These are phyloP conservation scores for Tetrapedia diversipes DNA, from an alignment of 2,888 invertebrate genomes.

Conservation along the genomic window DNA sequence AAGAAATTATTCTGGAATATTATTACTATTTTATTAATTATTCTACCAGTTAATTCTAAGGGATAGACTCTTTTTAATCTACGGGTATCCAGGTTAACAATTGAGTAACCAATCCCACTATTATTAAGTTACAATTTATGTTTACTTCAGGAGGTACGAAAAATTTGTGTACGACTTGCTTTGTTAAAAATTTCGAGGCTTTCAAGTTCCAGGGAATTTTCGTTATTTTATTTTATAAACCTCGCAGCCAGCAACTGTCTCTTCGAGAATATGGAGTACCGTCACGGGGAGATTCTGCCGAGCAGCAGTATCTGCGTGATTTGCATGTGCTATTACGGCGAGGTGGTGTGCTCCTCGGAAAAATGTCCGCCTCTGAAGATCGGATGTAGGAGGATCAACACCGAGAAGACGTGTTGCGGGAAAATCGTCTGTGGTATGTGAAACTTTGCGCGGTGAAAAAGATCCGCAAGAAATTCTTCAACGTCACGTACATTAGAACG, in stretches of 20 bases:
- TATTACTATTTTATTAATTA: too few species aligned
- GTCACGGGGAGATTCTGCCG: constrained; percentile 84
- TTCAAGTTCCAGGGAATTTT: background rate
- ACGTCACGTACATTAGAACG: too few species aligned
- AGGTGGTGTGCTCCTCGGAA: constrained; percentile 85
- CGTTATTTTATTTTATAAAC: constrained; percentile 61
- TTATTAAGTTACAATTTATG: too few species aligned
- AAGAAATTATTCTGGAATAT: too few species aligned
- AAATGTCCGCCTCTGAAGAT: constrained; percentile 84
- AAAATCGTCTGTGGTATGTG: constrained; percentile 84
- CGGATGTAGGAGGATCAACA: constrained; percentile 82
- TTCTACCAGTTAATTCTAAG: too few species aligned
- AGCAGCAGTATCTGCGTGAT: constrained; percentile 84
- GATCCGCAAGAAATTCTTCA: background rate
- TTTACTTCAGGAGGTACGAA: too few species aligned
- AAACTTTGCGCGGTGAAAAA: background rate
- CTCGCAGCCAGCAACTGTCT: constrained; percentile 71
- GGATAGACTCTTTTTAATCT: too few species aligned
- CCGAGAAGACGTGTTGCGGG: constrained; percentile 83
- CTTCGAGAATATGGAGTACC: constrained; percentile 82
- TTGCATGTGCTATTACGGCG: constrained; percentile 86
- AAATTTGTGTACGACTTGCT: too few species aligned
- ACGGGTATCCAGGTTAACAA: too few species aligned
- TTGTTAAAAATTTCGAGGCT: background rate
- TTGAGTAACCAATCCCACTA: too few species aligned